Evolutionary conservation across 2,113 vertebrate genomes (phyloP), one percentile per base, ranked within the genome.

Genomic region (Solea solea): DNA sequence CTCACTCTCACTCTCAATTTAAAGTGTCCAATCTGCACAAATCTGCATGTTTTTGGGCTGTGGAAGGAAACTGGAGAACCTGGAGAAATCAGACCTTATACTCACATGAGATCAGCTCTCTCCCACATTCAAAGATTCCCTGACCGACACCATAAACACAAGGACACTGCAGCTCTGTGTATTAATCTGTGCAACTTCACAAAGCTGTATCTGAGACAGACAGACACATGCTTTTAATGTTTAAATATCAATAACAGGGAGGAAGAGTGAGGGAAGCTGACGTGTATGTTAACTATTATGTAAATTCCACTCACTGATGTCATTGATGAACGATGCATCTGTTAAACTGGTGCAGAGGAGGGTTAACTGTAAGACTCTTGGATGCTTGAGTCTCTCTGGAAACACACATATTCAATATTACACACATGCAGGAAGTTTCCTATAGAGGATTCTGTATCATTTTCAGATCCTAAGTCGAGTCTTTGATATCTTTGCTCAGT

Each of bases 131-230:
- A 57, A 45, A 77, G 72, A 80, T 48, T 67, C 14, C 12, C 70
- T 66, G 78, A 72, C 70, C 54, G 53, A 42, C 62, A 66, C 27
- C 64, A 53, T 34, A 78, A 54, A 78, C 60, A 72, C 72, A 80
- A 87, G 82, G 88, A 76, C 83, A 64, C 61, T 52, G 66, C 78
- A 62, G 74, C 58, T 64, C 52, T 57, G 28, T 71, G 65, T 86
- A 87, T 84, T 88, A 83, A 82, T 89, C 77, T 28, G 55, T 72
- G 65, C 34, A 64, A 61, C 72, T 50, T 79, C 83, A 76, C 58
- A 64, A 52, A 66, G 76, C 64, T 55, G 41, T 71, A 66, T 72
- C 50, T 60, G 21, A 80, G 68, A 82, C 9, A 41, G 39, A 71
- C 66, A 59, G 46, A 1, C 34, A 76, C 8, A 68, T 57, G 52